Evolutionary conservation across 2,888 invertebrate species (phyloP).

Genomic region (Lottia scabra): DNA sequence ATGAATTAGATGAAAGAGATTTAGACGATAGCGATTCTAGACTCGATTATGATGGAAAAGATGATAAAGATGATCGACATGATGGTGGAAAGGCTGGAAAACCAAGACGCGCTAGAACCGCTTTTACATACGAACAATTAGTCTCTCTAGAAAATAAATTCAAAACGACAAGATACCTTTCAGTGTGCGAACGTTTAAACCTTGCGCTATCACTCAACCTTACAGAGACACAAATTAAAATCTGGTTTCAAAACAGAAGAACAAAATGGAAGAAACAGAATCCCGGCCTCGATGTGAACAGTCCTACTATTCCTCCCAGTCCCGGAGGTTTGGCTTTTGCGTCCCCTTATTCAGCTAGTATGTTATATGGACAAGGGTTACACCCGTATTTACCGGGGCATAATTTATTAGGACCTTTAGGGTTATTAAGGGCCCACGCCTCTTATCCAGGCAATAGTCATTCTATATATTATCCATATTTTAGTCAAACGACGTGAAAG

Average conservation of each 20-base stretch:
- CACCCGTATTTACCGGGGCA: constrained; percentile 58
- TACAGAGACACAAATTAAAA: constrained; percentile 90
- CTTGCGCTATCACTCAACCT: constrained; percentile 92
- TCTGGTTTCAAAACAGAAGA: constrained; percentile 80
- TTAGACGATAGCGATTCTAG: constrained; percentile 34
- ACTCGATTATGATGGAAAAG: constrained; percentile 24
- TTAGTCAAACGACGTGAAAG: constrained; percentile 36
- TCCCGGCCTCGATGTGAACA: constrained; percentile 92
- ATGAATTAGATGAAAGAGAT: constrained; percentile 28
- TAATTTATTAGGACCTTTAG: constrained; percentile 54
- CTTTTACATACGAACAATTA: constrained; percentile 97
- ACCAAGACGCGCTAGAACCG: constrained; percentile 91
- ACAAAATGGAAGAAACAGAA: constrained; percentile 99
- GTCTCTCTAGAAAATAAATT: constrained; percentile 99
- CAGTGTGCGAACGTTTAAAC: constrained; percentile 97
- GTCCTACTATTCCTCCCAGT: constrained; percentile 64
- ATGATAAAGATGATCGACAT: constrained; percentile 19
- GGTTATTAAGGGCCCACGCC: constrained; percentile 53
- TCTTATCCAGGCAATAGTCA: constrained; percentile 50
- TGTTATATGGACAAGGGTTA: constrained; percentile 58
- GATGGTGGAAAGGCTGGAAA: constrained; percentile 74
- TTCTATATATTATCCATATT: constrained; percentile 45
- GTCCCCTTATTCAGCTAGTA: constrained; percentile 53
- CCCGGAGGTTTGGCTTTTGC: constrained; percentile 48
- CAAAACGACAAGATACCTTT: constrained; percentile 92